These are phyloP conservation scores for Ammospiza nelsoni DNA, from an alignment of 2,113 vertebrate species.

Conservation along the genomic window DNA sequence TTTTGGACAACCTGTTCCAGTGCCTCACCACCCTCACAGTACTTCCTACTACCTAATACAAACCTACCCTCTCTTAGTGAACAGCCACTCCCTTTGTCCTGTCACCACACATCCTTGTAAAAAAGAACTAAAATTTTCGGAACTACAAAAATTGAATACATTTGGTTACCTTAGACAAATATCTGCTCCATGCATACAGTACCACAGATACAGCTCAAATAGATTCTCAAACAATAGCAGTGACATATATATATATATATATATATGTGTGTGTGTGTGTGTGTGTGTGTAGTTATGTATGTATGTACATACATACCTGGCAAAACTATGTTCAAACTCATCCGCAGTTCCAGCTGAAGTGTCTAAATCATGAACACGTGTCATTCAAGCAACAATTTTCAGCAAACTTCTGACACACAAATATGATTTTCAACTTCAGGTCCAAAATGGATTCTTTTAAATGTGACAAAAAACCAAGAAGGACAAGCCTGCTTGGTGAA, in stretches of 20 bases:
- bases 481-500: not conserved
- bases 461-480: not conserved
- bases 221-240: not conserved
- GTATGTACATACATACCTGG: rapidly evolving
- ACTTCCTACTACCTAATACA: not conserved
- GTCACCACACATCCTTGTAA: not conserved
- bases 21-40: not conserved
- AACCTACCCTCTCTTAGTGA: not conserved
- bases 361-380: not conserved
- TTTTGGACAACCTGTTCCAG: not conserved
- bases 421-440: not conserved
- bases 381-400: not conserved
- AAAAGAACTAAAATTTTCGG: not conserved
- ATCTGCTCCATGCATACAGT: not conserved
- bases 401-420: not conserved
- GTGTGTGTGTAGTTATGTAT: too few relatives aligned
- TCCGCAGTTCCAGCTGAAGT: not conserved
- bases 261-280: too few relatives aligned
- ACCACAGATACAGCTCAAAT: not conserved
- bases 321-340: not conserved
- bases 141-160: not conserved
- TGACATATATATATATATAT: not conserved
- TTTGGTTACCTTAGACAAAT: not conserved
- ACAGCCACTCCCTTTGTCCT: not conserved
- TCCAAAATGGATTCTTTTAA: not conserved